A percentile compares a stretch with the other conserved stretches of the same genome.
These are phyloP conservation scores for Nebria salina DNA, from an alignment of 2,888 invertebrate species.

Conservation along the genomic window DNA sequence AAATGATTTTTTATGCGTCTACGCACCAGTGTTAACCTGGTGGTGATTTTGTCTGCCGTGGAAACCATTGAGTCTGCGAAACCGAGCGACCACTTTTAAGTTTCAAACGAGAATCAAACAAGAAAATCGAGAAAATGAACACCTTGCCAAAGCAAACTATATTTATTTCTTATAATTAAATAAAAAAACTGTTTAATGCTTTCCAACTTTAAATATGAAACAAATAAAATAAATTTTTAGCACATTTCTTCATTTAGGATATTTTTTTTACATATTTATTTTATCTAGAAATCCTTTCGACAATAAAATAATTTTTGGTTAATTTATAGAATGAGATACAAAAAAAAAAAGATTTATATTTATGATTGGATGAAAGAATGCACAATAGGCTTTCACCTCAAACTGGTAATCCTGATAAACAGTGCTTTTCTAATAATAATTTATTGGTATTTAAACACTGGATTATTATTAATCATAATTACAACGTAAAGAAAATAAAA, in stretches of 20 bases:
- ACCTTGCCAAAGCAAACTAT: no score
- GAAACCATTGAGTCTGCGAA: background rate
- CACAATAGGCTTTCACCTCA: background rate
- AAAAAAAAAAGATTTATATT: background rate
- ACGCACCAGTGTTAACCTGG: background rate
- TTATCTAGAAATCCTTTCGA: no score
- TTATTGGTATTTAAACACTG: background rate
- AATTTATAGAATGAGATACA: no score
- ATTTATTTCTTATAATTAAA: no score
- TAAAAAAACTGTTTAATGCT: no score
- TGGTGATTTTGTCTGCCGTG: constrained; percentile 14
- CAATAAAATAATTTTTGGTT: no score
- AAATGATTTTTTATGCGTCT: constrained; percentile 16
- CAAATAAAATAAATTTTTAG: no score
- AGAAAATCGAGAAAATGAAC: no score
- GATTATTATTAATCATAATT: background rate
- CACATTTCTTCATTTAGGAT: no score
- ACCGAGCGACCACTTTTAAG: background rate
- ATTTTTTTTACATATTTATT: no score
- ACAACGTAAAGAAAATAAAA: background rate
- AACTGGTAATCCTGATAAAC: background rate
- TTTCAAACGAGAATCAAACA: no score
- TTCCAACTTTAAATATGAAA: no score
- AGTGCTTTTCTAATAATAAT: background rate
- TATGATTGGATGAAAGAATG: background rate